Evolutionary conservation across 2,113 vertebrate genomes (phyloP), one percentile per base, ranked within the genome.

Genomic region (Perca schrenkii): DNA sequence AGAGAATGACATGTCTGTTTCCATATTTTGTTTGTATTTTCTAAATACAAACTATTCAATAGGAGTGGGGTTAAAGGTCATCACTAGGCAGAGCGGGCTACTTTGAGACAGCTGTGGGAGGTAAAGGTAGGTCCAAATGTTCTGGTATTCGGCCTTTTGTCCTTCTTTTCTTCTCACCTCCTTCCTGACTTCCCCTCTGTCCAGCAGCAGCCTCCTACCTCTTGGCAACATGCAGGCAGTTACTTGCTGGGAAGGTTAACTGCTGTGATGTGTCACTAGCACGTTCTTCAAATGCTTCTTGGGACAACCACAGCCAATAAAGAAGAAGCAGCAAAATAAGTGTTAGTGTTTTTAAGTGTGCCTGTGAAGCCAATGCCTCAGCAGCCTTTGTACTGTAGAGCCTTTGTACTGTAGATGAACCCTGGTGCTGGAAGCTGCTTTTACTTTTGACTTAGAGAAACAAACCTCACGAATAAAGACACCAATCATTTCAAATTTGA

Each of bases 341-440:
- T 54, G 84, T 89, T 28, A 65, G 46, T 77, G 73, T 65, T 81
- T 75, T 87, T n/a, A 25, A 64, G 53, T 80, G 84, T 86, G 31
- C 58, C 56, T 49, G 61, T 70, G 74, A 82, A 74, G 22, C 60
- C 40, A 77, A 61, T 46, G 60, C 21, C 49, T 14, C 61, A 14
- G 68, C 71, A 54, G 25, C 74, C 28, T 28, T 28, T 28, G 2
- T 28, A 28, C 2, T 28, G 28, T 28, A 28, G 34, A 54, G 56
- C 53, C 62, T 61, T 49, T 46, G n/a, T 31, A 31, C 34, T 34
- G 34, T 34, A 34, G 62, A 74, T 43, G 19, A 72, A 63, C 31
- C 57, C 64, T 22, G 47, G 5, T 40, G 61, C 34, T 17, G 62
- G 53, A 87, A 52, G 21, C 53, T 49, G 54, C 14, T 34, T 70